These are phyloP conservation scores for Octodon degus DNA, from an alignment of 2,113 vertebrate genomes.

Conservation along the genomic window DNA sequence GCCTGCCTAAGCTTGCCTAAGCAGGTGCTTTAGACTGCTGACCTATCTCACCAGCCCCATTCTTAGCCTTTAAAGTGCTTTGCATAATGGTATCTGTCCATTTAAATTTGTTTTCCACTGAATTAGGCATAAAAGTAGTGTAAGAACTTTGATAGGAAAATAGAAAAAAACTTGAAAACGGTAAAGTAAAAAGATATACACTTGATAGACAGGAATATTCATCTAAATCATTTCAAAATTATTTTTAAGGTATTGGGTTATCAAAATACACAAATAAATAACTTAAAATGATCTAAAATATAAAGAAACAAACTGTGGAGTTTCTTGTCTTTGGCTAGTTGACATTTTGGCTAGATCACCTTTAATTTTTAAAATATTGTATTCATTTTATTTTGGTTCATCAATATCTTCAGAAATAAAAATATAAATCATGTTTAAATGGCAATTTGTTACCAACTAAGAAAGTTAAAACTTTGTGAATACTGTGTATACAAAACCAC, in stretches of 20 bases:
- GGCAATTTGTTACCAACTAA: not conserved
- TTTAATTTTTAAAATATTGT: not conserved
- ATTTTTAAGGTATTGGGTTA: not conserved
- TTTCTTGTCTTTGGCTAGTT: not conserved
- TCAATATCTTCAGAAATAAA: not conserved
- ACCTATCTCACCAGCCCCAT: not conserved
- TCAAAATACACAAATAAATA: not conserved
- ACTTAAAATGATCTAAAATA: fast-evolving
- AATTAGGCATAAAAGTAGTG: not conserved
- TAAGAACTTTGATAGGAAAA: not conserved
- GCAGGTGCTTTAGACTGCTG: too few relatives aligned
- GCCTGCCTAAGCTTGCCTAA: too few relatives aligned
- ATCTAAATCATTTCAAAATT: not conserved
- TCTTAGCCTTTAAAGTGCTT: not conserved
- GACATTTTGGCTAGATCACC: not conserved
- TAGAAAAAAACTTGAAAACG: not conserved
- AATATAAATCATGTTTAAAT: not conserved
- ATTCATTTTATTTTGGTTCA: not conserved
- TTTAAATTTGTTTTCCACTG: not conserved
- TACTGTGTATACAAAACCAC: not conserved
- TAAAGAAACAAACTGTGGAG: not conserved
- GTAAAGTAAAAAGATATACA: not conserved
- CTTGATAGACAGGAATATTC: not conserved
- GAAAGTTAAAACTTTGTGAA: not conserved
- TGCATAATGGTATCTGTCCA: not conserved